These are phyloP conservation scores for rabbit (Oryctolagus cuniculus) DNA, from an alignment of 2,113 vertebrate genomes.

Conservation along the genomic window mOryCun1.1 NC_091436.1:546001-546500, in stretches of 20 bases:
- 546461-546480: too few relatives aligned
- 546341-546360: too few relatives aligned
- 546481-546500: too few relatives aligned
- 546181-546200: fast-evolving
- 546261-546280: fast-evolving
- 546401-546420: not conserved
- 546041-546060: too few relatives aligned
- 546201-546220: fast-evolving
- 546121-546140: not conserved
- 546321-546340: too few relatives aligned
- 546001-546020: too few relatives aligned
- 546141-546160: not conserved
- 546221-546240: fast-evolving
- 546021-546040: too few relatives aligned
- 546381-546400: not conserved
- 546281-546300: fast-evolving
- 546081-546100: not conserved
- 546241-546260: fast-evolving
- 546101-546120: not conserved
- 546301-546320: not conserved
- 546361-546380: too few relatives aligned
- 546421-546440: too few relatives aligned
- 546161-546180: too few relatives aligned
- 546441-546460: too few relatives aligned
- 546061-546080: not conserved